phyloP scores from a whole-genome alignment of 2,797 vertebrate genomes.

The Esox masquinongy region DNA sequence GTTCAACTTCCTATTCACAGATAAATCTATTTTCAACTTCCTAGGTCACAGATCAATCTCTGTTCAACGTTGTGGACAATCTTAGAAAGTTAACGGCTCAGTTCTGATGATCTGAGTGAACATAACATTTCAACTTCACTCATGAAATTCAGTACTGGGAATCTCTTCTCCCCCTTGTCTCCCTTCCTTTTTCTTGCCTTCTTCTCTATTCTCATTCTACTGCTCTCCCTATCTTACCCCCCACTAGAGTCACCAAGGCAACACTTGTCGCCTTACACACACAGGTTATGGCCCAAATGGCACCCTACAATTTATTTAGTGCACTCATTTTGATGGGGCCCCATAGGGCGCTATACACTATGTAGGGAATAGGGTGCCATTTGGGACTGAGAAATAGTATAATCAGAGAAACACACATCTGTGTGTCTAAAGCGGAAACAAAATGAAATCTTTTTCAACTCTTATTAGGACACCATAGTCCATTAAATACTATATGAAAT shows the following conservation, averaged over 20 bases:
- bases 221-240: not conserved
- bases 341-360: not conserved
- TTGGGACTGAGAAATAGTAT: not conserved
- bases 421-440: constrained; percentile 35
- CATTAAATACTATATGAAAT: constrained; percentile 55
- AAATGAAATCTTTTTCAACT: constrained; percentile 63
- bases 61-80: too few relatives aligned
- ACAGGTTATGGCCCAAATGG: not conserved
- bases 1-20: not conserved
- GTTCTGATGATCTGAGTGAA: too few relatives aligned
- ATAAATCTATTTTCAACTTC: not conserved
- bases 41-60: not conserved
- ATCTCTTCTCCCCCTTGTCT: too few relatives aligned
- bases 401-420: not conserved
- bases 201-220: not conserved
- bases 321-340: not conserved
- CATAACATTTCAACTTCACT: not conserved
- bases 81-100: not conserved
- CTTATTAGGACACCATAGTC: constrained; percentile 60
- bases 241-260: not conserved
- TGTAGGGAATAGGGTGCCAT: not conserved
- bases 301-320: not conserved
- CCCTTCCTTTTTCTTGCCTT: not conserved
- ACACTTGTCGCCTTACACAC: not conserved
- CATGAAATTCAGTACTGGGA: not conserved